Base-by-base conservation (phyloP, 2,797 vertebrate genomes). In the Artibeus jamaicensis region DNA sequence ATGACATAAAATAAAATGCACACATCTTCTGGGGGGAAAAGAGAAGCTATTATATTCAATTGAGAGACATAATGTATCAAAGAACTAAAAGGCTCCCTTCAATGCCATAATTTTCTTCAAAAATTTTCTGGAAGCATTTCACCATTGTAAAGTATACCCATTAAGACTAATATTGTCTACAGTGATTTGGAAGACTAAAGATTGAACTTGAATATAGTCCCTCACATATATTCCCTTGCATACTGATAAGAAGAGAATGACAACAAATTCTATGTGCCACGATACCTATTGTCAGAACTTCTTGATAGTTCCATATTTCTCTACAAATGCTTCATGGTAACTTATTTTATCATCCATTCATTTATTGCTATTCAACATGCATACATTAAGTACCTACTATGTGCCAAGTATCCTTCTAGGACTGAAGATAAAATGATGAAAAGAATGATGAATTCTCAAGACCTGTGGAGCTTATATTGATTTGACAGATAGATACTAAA, bases 1-100 rank as follows among this genome's bases (percentile, higher is more conserved):
- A 98, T 97, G 96, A 89, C 78, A 95, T 84, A 29, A 90, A 98
- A 98, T 97, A 93, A 95, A 98, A 97, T 96, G 87, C 74, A 97
- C 9, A 29, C 70, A 87, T 97, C 53, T 97, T 97, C 93, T 74
- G 29, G 21, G 42, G 91, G 29, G 0, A 85, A 97, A 97, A 93
- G 39, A 82, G 73, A 88, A 76, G 93, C 91, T 94, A 93, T 97
- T 98, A 96, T 34, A 96, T 1, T 93, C 74, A 87, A 95, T 90
- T 97, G 94, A 93, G 95, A 97, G 81, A 65, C 53, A 55, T 94
- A 97, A 96, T 84, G 37, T 95, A 97, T 96, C 93, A 98, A 96
- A 98, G 82, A 94, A 91, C 94, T 97, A 94, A 98, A 98, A 97
- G 85, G 53, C 16, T 97, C 68, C 95, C 62, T 97, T 97, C 90